Evolutionary conservation across 2,888 invertebrate genomes (phyloP), one percentile per base, ranked within the genome.

Genomic region (Hirtodrosophila alboralis): DNA sequence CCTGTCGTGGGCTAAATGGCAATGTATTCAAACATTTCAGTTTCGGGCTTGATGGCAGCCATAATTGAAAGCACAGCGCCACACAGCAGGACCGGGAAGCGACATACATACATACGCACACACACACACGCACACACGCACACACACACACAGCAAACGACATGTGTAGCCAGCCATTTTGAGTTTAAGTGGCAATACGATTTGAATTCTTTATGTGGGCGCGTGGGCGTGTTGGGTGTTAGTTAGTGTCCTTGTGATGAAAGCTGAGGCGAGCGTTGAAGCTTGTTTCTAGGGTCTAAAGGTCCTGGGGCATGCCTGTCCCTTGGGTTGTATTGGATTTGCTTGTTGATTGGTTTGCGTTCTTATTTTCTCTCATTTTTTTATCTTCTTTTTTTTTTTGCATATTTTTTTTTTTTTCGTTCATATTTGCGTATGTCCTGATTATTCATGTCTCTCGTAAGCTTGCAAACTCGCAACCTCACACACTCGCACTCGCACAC

Each of bases 131-230:
- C 36, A 38, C 45, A 18, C 23, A 28, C 48, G 30, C 59, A 40
- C 14, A 28, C 44, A 43, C 49, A 13, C 27, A 41, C 37, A 45
- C 13, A 33, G 23, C 21, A 56, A 54, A 58, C 51, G 78, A 74
- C 65, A 80, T 80, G 72, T 78, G 80, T 71, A 77, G 74, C 65
- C 49, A 71, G 80, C 65, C 77, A 73, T 79, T 81, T 81, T 78
- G 79, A 78, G 67, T 81, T 79, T 75, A 79, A 78, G 79, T 81
- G 83, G 83, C 83, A 81, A 78, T 79, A 75, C 79, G 76, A 79
- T 79, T 81, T 79, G 75, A 78, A 79, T 79, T 79, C 83, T 75
- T 78, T 78, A 81, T 81, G 81, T 69, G 63, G 68, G 48, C 43
- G 52, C 10, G 34, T 28, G 48, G 49, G 36, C 31, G 60, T 59